Evolutionary conservation across 2,113 vertebrate genomes (phyloP).

Genomic region (Callopanchax toddi): DNA sequence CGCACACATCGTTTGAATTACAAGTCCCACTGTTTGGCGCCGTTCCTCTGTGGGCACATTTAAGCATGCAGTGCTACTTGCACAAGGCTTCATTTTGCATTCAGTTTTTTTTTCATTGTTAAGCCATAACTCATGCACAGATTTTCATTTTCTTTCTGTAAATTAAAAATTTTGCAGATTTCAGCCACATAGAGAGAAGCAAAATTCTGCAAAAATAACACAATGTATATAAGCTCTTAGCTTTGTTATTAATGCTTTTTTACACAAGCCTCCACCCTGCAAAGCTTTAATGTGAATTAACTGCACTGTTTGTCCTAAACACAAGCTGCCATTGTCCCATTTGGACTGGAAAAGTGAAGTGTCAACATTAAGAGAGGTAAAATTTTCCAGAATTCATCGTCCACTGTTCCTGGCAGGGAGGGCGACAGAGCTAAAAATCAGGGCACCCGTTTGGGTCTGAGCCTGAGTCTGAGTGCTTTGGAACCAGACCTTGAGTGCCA

Average conservation of each 20-base stretch:
- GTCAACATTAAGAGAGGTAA: slow-evolving; percentile 49
- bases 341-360: slow-evolving; percentile 43
- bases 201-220: slow-evolving; percentile 7
- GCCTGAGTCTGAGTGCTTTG: slow-evolving; percentile 38
- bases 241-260: slow-evolving; percentile 4
- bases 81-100: slow-evolving; percentile 40
- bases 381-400: slow-evolving; percentile 59
- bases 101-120: slow-evolving; percentile 31
- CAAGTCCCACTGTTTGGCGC: slow-evolving; percentile 15
- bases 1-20: neutral
- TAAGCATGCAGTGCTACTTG: slow-evolving; percentile 16
- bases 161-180: slow-evolving; percentile 2
- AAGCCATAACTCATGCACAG: neutral
- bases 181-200: slow-evolving; percentile 9
- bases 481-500: slow-evolving; percentile 16
- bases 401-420: slow-evolving; percentile 62
- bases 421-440: slow-evolving; percentile 36
- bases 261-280: neutral
- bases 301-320: slow-evolving; percentile 5
- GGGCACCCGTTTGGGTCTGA: slow-evolving; percentile 55
- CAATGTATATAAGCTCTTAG: neutral
- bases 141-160: slow-evolving; percentile 3
- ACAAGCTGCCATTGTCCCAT: slow-evolving; percentile 52
- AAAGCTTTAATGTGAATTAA: neutral
- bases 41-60: slow-evolving; percentile 10